Conservation (phyloP, 92 coral and sea anemone genomes). For the Umimayanthus kanabou region DNA sequence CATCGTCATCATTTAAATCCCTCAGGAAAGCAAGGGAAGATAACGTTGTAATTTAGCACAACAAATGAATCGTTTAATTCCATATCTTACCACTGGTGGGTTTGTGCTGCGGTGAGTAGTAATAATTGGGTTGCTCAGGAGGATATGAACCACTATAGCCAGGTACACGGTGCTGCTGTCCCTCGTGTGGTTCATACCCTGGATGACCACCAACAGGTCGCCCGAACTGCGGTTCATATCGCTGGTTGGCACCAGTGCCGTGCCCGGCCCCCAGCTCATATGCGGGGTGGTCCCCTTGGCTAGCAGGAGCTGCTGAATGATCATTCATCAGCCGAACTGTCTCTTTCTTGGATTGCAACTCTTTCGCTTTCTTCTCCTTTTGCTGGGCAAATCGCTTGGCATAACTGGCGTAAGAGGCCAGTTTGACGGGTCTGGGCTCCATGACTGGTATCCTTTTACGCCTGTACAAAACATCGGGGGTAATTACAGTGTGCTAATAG, state of each 20-base stretch:
- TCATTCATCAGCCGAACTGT: slow-evolving; percentile 35
- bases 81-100: slow-evolving; percentile 25
- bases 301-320: slow-evolving; percentile 3
- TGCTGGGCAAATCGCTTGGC: slow-evolving; percentile 86
- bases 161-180: slow-evolving; percentile 3
- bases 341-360: slow-evolving; percentile 49
- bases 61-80: too few species aligned
- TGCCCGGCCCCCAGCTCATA: slow-evolving; percentile 10
- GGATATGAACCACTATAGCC: slow-evolving; percentile 13
- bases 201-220: not conserved
- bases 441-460: slow-evolving; percentile 46
- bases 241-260: not conserved
- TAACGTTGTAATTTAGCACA: too few species aligned
- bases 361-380: slow-evolving; percentile 75
- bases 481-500: not conserved
- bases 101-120: slow-evolving; percentile 8
- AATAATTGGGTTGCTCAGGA: slow-evolving; percentile 37
- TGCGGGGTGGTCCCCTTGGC: slow-evolving; percentile 6
- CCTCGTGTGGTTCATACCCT: slow-evolving; percentile 2
- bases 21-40: too few species aligned
- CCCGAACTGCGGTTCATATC: slow-evolving; percentile 8
- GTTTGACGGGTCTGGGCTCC: slow-evolving; percentile 48
- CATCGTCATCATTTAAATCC: too few species aligned
- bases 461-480: slow-evolving; percentile 6
- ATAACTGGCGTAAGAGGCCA: slow-evolving; percentile 60